phyloP scores from a whole-genome alignment of 2,113 vertebrate species.

The Vulpes ferrilata region DNA sequence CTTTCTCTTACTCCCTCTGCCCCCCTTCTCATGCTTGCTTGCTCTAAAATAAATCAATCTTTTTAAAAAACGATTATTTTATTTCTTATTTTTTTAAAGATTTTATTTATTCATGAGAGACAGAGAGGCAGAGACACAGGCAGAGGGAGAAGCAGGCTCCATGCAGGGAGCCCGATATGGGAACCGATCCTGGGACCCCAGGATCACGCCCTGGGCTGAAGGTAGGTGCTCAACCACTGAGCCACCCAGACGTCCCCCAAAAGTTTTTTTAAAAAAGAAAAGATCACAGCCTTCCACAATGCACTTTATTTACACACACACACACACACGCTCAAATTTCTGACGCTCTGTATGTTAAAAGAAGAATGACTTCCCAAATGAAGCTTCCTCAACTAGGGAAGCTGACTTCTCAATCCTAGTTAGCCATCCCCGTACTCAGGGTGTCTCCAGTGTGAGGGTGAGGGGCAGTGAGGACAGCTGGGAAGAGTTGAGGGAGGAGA shows the following conservation, averaged over 20 bases:
- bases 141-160: no score
- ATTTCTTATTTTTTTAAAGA: no score
- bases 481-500: no score
- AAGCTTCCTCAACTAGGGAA: background rate
- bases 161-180: no score
- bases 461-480: background rate
- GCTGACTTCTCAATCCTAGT: background rate
- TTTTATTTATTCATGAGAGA: no score
- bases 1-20: background rate
- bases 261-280: background rate
- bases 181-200: no score
- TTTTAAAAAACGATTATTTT: background rate
- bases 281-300: background rate
- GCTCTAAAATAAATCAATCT: background rate
- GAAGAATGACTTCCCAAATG: constrained; percentile 21
- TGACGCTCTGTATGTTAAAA: background rate
- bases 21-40: background rate
- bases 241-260: no score
- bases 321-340: background rate
- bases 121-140: no score
- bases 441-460: accelerated
- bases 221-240: no score
- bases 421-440: background rate
- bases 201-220: no score
- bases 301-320: background rate